Evolutionary conservation across 2,113 vertebrate genomes (phyloP).

Genomic region (Gnathonemus longibarbis): DNA sequence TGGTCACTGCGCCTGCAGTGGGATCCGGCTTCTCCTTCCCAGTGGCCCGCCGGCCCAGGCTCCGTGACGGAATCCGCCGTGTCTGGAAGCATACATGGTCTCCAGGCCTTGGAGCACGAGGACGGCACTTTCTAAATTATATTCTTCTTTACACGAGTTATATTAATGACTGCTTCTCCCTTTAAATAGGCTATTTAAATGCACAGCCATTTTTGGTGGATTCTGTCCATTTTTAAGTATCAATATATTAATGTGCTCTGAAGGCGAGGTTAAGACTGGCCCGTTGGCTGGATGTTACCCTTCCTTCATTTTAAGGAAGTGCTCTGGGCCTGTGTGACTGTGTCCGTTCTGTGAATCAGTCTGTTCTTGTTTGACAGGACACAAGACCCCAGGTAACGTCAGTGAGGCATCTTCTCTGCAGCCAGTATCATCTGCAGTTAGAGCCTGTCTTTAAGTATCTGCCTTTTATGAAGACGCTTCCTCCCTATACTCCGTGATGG

Average conservation of each 20-base stretch:
- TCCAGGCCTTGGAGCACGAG: not conserved
- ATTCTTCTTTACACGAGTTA: not conserved
- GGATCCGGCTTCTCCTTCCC: not conserved
- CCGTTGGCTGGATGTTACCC: not conserved
- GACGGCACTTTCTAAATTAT: slow-evolving; percentile 12
- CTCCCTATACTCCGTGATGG: not conserved
- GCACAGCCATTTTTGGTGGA: slow-evolving; percentile 18
- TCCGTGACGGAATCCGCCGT: not conserved
- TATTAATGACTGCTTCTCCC: slow-evolving; percentile 8
- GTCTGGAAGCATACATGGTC: not conserved
- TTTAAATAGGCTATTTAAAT: slow-evolving; percentile 27
- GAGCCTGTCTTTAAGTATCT: not conserved
- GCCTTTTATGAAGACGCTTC: not conserved
- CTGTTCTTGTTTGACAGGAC: not conserved
- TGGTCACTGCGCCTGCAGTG: not conserved
- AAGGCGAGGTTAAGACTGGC: not conserved
- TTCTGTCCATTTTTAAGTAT: slow-evolving; percentile 19
- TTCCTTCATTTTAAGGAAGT: not conserved
- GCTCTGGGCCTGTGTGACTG: not conserved
- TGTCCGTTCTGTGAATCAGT: not conserved
- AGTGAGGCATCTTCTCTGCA: not conserved
- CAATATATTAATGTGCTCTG: slow-evolving; percentile 20
- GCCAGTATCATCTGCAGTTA: not conserved
- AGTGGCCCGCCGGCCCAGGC: not conserved
- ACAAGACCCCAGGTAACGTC: not conserved